These are phyloP conservation scores for Thripadectes ignobilis DNA, from an alignment of 2,797 vertebrate species.

Conservation along the genomic window DNA sequence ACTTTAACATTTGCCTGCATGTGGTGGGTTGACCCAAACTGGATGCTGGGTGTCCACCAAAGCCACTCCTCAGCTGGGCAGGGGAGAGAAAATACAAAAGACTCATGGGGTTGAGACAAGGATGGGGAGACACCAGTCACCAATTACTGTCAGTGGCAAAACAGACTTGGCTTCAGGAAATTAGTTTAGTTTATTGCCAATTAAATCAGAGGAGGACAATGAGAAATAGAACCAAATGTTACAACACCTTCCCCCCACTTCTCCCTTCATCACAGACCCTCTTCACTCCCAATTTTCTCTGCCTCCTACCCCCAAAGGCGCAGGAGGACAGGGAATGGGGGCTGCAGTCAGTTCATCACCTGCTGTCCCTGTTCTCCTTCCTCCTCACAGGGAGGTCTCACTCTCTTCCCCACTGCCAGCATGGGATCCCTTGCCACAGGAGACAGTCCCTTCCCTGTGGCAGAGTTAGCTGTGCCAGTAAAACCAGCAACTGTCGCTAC, in stretches of 20 bases:
- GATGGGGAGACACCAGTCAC: background rate
- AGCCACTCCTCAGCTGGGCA: background rate
- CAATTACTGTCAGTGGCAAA: background rate
- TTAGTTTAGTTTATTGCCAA: background rate
- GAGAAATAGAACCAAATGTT: background rate
- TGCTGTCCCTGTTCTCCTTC: background rate
- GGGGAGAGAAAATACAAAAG: background rate
- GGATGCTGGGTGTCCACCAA: background rate
- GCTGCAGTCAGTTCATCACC: background rate
- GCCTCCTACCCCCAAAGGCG: background rate
- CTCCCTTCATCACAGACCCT: background rate
- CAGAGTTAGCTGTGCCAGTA: background rate
- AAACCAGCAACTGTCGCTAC: background rate
- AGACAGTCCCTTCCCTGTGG: rapidly evolving
- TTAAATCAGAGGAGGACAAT: background rate
- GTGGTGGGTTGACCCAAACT: background rate
- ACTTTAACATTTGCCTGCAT: background rate
- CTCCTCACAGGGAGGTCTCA: background rate
- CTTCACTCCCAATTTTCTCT: background rate
- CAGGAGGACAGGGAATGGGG: background rate
- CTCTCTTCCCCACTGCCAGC: too few species aligned
- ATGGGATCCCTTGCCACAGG: background rate
- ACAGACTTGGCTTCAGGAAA: background rate
- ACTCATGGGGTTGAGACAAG: background rate
- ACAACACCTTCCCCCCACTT: background rate